Percentiles rank a stretch among this genome's conserved stretches.
Evolutionary conservation across 2,797 vertebrate species (phyloP).

Genomic region (Enteromius unitaeniatus): DNA sequence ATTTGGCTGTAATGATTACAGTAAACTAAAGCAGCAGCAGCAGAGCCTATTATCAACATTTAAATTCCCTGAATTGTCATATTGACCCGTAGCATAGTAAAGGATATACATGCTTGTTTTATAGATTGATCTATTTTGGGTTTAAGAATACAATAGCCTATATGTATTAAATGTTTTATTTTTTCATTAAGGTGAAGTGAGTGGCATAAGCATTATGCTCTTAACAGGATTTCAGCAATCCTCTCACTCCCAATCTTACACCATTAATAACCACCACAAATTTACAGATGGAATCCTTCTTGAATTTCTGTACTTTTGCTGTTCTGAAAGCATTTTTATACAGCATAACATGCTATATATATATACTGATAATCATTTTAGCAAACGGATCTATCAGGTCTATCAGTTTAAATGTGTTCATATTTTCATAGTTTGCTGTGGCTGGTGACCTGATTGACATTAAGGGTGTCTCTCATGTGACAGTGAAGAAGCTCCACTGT

Average conservation of each 20-base stretch:
- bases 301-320: not conserved
- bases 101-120: not conserved
- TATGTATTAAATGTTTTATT: not conserved
- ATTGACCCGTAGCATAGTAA: not conserved
- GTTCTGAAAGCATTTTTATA: not conserved
- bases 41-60: not conserved
- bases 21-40: not conserved
- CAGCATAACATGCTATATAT: not conserved
- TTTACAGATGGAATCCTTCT: not conserved
- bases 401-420: not conserved
- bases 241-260: constrained; percentile 8
- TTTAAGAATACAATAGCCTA: not conserved
- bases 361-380: not conserved
- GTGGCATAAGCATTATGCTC: not conserved
- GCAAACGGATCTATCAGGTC: not conserved
- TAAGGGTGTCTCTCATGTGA: constrained; percentile 32
- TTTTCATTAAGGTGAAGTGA: not conserved
- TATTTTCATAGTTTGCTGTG: constrained; percentile 31
- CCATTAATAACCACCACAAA: constrained; percentile 5
- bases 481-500: constrained; percentile 48
- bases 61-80: not conserved
- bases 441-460: constrained; percentile 37
- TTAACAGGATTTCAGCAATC: constrained; percentile 51
- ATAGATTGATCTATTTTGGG: not conserved
- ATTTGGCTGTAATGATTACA: constrained; percentile 8